Evolutionary conservation across 2,113 vertebrate genomes (phyloP), one percentile per base, ranked within the genome.

Genomic region (Antennarius striatus): DNA sequence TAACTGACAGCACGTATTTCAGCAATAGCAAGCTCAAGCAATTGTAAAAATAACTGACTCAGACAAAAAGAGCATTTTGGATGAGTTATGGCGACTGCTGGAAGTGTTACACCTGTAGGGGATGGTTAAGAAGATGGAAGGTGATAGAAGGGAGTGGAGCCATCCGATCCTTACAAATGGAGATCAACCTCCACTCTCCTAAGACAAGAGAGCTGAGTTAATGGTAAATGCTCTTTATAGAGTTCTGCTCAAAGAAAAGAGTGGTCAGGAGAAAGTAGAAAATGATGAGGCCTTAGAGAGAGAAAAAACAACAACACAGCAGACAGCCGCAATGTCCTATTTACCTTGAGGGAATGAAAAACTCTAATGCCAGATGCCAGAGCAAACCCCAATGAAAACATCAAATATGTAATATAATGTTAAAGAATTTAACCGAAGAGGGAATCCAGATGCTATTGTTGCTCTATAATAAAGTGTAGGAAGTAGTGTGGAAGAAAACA

Each of bases 141-240:
- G 49, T 57, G 54, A n/a, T 56, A 16, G 56, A 17, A 12, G 55
- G 39, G 36, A 39, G n/a, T 22, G 32, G 15, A 56, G n/a, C 55
- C 10, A 56, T 56, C 10, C 16, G 40, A 17, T 42, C 10, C 29
- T n/a, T 15, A 39, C 54, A 39, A 56, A 40, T 40, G 15, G 13
- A 45, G 56, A 28, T 58, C 56, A 43, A 58, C 22, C 16, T 45
- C 12, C 42, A n/a, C 10, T 10, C 8, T 16, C 45, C 12, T 29
- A 29, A 8, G 16, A 22, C 42, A 8, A 43, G 39, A 29, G 16
- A 16, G 22, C 28, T n/a, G 28, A 59, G 46, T 59, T 12, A 59
- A 59, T 46, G 7, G 13, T 15, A 15, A 47, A 47, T 42, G 12
- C 16, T 30, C 29, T 55, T n/a, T 6, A 1, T 32, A 43, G 42